Percentiles rank a stretch among this genome's conserved stretches.
Conservation (phyloP, 2,797 vertebrate genomes). For the Helarctos malayanus region DNA sequence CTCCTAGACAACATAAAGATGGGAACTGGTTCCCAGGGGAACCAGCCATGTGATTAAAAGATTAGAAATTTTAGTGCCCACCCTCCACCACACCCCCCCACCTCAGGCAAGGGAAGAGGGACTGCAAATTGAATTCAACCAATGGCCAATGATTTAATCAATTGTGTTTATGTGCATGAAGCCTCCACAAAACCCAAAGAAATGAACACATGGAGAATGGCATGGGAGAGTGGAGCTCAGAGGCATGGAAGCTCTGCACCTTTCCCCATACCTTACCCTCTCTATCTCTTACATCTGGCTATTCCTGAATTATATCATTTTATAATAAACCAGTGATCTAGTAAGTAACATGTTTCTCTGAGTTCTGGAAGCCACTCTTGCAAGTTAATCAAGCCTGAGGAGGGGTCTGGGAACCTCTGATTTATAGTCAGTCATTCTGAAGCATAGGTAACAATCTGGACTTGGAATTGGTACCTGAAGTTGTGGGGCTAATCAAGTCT, state of each 20-base stretch:
- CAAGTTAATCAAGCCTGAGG: not conserved
- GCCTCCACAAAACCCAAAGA: not conserved
- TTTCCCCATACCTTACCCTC: not conserved
- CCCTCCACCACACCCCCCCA: rapidly evolving
- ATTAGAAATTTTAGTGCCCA: not conserved
- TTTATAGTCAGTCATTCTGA: not conserved
- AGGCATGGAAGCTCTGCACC: not conserved
- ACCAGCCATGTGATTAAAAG: not conserved
- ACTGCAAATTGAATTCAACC: not conserved
- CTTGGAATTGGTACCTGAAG: not conserved
- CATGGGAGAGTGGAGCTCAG: not conserved
- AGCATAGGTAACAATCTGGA: not conserved
- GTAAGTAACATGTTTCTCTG: not conserved
- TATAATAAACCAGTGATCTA: not conserved
- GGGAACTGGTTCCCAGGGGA: not conserved
- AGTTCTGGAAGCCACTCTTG: not conserved
- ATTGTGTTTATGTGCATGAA: not conserved
- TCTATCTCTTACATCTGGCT: not conserved
- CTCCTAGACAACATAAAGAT: not conserved
- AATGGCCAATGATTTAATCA: not conserved
- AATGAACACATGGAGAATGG: not conserved
- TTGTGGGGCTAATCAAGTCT: not conserved
- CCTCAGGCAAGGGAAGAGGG: not conserved
- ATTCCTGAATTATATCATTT: not conserved
- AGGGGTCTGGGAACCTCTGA: not conserved